Conservation (phyloP, 1,140 invertebrate species). For the Eulimnadia texana region DNA sequence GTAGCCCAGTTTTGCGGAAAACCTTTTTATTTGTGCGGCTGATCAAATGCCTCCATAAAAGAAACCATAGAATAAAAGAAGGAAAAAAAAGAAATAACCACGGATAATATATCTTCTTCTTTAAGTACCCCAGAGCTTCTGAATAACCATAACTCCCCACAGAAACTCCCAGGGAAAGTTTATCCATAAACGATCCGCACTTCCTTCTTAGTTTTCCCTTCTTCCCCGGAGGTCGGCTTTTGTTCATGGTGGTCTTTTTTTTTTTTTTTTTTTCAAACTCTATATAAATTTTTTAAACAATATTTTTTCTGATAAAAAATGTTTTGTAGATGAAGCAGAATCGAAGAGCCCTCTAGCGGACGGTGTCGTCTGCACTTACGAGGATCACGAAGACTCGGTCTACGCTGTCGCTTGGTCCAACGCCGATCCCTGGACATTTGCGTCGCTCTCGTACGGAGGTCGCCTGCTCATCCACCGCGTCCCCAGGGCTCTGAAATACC, state of each 20-base stretch:
- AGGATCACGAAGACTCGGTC: slow-evolving; percentile 95
- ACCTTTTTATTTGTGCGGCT: too few relatives aligned
- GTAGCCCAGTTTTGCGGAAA: too few relatives aligned
- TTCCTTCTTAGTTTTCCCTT: too few relatives aligned
- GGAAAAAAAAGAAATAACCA: too few relatives aligned
- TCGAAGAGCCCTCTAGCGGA: slow-evolving; percentile 33
- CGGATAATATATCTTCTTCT: too few relatives aligned
- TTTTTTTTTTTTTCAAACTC: slow-evolving; percentile 9
- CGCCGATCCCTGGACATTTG: slow-evolving; percentile 95
- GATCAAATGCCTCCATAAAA: too few relatives aligned
- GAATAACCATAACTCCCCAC: not conserved
- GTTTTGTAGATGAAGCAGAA: too few relatives aligned
- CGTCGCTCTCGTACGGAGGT: slow-evolving; percentile 91
- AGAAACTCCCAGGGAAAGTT: too few relatives aligned
- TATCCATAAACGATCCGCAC: too few relatives aligned
- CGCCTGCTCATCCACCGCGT: slow-evolving; percentile 82
- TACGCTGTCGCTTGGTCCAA: slow-evolving; percentile 94
- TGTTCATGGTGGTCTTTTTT: slow-evolving; percentile 13
- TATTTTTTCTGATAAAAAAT: slow-evolving; percentile 11
- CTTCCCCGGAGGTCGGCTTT: too few relatives aligned
- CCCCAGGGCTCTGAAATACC: slow-evolving; percentile 80
- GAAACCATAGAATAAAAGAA: too few relatives aligned
- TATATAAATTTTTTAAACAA: slow-evolving; percentile 12
- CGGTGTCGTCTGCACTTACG: slow-evolving; percentile 72
- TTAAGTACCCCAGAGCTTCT: too few relatives aligned